Evolutionary conservation across 1,140 invertebrate species (phyloP).

Genomic region (Dysdera silvatica): DNA sequence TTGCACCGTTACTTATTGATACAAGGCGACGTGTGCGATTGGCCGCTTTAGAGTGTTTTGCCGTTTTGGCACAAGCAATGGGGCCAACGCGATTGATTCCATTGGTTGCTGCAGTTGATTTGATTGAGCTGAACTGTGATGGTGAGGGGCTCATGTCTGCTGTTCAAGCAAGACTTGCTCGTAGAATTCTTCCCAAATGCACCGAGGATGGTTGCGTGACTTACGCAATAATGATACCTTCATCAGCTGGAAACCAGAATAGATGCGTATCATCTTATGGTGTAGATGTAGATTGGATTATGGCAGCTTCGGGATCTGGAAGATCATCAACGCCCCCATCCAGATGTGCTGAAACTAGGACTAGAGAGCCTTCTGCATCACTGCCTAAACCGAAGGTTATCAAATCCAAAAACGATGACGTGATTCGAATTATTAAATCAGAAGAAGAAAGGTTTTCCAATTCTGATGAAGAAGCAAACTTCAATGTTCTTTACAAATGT

Average conservation of each 20-base stretch:
- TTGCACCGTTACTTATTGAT: constrained; percentile 57
- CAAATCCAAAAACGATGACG: too few species aligned
- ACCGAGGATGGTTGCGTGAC: constrained; percentile 32
- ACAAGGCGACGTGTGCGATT: constrained; percentile 63
- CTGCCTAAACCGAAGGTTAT: too few species aligned
- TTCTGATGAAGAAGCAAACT: too few species aligned
- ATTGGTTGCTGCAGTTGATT: constrained; percentile 40
- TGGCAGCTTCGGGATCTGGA: constrained; percentile 52
- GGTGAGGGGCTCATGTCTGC: constrained; percentile 39
- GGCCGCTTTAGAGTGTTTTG: constrained; percentile 68
- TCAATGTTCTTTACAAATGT: too few species aligned
- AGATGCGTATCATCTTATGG: constrained; percentile 39
- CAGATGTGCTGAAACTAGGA: constrained; percentile 18
- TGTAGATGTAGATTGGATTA: constrained; percentile 63
- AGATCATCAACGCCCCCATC: constrained; percentile 30
- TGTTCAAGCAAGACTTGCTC: constrained; percentile 53
- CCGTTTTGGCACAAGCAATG: constrained; percentile 65
- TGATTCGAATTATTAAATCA: too few species aligned
- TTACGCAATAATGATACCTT: constrained; percentile 41
- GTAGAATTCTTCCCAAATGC: constrained; percentile 40
- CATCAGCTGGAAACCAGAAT: constrained; percentile 40
- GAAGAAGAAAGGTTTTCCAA: too few species aligned
- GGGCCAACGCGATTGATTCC: constrained; percentile 47
- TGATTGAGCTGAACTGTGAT: constrained; percentile 42
- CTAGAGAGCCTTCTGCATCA: constrained; percentile 11